phyloP scores from a whole-genome alignment of 2,797 vertebrate species.

The Anguilla megastoma region DNA sequence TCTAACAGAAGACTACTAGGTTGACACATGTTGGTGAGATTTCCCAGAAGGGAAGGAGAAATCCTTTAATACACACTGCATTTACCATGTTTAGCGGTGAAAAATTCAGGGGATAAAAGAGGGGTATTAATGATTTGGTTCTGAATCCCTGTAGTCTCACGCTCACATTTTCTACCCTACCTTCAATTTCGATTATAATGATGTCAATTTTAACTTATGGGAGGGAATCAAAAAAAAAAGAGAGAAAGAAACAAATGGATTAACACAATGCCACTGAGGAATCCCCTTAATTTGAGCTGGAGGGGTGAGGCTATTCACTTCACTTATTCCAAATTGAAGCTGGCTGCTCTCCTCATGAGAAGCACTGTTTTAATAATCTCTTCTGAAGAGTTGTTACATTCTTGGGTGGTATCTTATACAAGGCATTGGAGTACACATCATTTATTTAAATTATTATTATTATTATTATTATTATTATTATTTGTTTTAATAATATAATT shows the following conservation, averaged over 20 bases:
- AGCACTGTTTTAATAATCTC: conserved; percentile 55
- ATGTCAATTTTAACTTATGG: conserved; percentile 39
- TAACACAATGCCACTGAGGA: conserved; percentile 25
- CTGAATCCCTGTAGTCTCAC: conserved; percentile 39
- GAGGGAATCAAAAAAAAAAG: conserved; percentile 32
- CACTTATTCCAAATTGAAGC: conserved; percentile 45
- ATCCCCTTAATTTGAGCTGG: conserved; percentile 33
- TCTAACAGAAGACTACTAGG: conserved; percentile 22
- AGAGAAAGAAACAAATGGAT: conserved; percentile 32
- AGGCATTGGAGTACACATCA: not conserved
- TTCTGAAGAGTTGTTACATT: conserved; percentile 16
- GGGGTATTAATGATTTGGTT: conserved; percentile 46
- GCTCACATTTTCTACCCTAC: conserved; percentile 32
- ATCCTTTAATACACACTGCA: conserved; percentile 49
- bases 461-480: conserved; percentile 1
- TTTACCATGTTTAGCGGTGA: conserved; percentile 43
- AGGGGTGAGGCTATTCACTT: conserved; percentile 27
- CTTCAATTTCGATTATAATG: conserved; percentile 44
- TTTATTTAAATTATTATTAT: not conserved
- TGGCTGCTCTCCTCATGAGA: conserved; percentile 48
- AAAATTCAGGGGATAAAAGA: conserved; percentile 46
- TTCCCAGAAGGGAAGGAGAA: conserved; percentile 35
- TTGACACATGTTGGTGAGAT: conserved; percentile 31
- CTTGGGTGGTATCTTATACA: conserved; percentile 23
- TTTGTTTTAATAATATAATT: not conserved